Conservation (phyloP, 2,888 invertebrate genomes). For the Eristalis pertinax region DNA sequence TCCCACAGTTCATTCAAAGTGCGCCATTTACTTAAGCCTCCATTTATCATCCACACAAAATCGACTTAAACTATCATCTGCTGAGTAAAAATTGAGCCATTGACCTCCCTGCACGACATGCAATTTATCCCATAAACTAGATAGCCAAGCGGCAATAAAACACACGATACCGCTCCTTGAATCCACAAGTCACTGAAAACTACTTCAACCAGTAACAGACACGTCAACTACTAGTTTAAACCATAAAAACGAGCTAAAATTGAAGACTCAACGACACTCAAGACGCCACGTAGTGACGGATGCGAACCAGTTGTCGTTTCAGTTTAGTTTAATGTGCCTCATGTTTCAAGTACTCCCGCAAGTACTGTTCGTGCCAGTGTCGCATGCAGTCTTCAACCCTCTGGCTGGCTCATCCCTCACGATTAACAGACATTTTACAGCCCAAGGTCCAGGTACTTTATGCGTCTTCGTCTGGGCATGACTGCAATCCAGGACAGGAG, state of each 20-base stretch:
- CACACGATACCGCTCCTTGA: not conserved
- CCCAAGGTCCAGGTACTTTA: not conserved
- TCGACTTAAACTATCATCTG: not conserved
- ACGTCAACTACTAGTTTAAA: not conserved
- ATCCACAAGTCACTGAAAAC: not conserved
- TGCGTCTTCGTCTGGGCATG: not conserved
- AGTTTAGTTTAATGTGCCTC: not conserved
- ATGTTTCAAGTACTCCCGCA: not conserved
- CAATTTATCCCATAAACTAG: not conserved
- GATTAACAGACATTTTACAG: not conserved
- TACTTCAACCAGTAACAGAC: not conserved
- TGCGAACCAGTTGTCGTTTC: not conserved
- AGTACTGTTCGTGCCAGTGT: not conserved
- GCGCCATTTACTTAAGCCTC: too few relatives aligned
- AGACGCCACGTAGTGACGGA: not conserved
- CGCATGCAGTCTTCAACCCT: not conserved
- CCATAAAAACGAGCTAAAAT: not conserved
- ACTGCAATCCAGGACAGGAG: not conserved
- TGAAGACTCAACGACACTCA: not conserved
- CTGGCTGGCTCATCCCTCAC: not conserved
- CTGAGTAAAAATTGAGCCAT: not conserved
- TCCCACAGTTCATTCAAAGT: too few relatives aligned
- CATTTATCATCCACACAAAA: not conserved
- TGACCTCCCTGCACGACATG: not conserved
- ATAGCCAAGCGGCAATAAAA: not conserved